These are phyloP conservation scores for Orchesella flavescens DNA, from an alignment of 2,888 invertebrate genomes.

Conservation along the genomic window DNA sequence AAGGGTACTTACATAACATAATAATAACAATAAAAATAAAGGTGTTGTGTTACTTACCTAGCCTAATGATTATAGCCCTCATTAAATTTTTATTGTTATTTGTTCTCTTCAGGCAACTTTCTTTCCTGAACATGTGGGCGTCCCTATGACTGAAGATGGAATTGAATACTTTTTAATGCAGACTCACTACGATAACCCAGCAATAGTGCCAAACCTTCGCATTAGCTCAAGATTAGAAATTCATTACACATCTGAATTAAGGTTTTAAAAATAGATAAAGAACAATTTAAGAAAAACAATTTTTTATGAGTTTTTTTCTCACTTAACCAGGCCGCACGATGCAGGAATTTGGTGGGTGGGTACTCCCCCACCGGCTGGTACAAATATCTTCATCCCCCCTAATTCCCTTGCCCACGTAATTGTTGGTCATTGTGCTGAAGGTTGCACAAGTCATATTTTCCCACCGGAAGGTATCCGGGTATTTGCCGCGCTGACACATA, in stretches of 20 bases:
- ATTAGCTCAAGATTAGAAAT: too few relatives aligned
- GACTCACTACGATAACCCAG: conserved; percentile 43
- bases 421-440: conserved; percentile 4
- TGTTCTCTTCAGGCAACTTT: too few relatives aligned
- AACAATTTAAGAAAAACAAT: too few relatives aligned
- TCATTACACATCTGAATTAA: too few relatives aligned
- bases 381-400: conserved; percentile 41
- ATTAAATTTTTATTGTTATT: too few relatives aligned
- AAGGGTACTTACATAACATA: not conserved
- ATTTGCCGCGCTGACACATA: not conserved
- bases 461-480: conserved; percentile 22
- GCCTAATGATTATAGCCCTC: too few relatives aligned
- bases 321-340: conserved; percentile 14
- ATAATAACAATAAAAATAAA: too few relatives aligned
- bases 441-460: conserved; percentile 2
- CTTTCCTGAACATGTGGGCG: too few relatives aligned
- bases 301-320: too few relatives aligned
- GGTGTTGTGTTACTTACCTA: too few relatives aligned
- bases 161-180: conserved; percentile 43
- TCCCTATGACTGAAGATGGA: too few relatives aligned
- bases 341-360: conserved; percentile 4
- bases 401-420: not conserved
- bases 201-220: not conserved
- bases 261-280: too few relatives aligned
- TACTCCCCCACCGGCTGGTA: not conserved